Conservation (phyloP, 2,888 invertebrate species). For the Drosophila stalkeri region DNA sequence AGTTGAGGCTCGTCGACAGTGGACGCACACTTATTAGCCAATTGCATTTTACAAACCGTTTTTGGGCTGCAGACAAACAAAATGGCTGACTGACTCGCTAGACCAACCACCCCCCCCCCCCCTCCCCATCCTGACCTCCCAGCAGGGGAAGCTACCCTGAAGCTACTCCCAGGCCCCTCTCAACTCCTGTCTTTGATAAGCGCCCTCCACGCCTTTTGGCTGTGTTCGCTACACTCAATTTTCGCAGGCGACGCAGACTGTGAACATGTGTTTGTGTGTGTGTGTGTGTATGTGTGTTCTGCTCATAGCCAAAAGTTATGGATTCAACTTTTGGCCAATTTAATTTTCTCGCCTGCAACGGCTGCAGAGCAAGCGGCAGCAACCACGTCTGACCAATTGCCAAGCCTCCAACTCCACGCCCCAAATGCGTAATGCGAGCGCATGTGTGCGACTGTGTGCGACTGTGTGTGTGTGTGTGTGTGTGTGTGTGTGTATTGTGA, state of each 20-base stretch:
- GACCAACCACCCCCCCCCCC: not conserved
- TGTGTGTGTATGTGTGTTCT: constrained; percentile 52
- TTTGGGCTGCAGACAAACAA: constrained; percentile 49
- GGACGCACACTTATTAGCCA: constrained; percentile 49
- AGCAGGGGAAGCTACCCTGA: not conserved
- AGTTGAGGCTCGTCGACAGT: not conserved
- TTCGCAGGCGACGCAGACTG: constrained; percentile 63
- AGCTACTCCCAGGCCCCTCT: not conserved
- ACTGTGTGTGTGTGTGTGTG: constrained; percentile 8
- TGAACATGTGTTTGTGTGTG: constrained; percentile 12
- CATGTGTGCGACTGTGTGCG: not conserved
- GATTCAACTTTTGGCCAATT: constrained; percentile 83
- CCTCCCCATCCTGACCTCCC: not conserved
- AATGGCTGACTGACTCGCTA: constrained; percentile 65
- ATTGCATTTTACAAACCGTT: constrained; percentile 60
- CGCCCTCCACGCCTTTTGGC: constrained; percentile 43
- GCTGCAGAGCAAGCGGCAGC: constrained; percentile 72
- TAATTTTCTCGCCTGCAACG: constrained; percentile 84
- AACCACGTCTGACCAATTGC: constrained; percentile 37
- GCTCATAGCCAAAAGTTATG: constrained; percentile 79
- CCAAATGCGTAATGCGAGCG: constrained; percentile 31
- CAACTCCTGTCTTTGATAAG: constrained; percentile 3
- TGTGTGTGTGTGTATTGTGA: constrained; percentile 51
- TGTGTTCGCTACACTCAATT: constrained; percentile 74
- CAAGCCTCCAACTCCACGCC: constrained; percentile 3